Evolutionary conservation across 2,888 invertebrate species (phyloP).

Genomic region (Oxytorus armatus): DNA sequence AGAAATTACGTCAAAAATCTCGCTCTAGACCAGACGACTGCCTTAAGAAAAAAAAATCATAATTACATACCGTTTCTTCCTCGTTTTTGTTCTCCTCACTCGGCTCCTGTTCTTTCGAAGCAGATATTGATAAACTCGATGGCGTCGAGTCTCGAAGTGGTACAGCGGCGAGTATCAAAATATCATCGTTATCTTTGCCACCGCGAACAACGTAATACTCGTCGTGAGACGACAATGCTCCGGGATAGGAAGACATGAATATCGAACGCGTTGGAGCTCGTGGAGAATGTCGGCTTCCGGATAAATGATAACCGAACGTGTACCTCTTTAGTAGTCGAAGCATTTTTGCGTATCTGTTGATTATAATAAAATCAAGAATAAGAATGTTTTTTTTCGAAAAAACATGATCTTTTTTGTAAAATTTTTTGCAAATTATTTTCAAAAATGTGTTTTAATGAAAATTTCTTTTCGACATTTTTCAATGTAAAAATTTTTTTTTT

Average conservation of each 20-base stretch:
- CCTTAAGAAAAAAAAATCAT: not conserved
- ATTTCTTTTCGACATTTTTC: too few relatives aligned
- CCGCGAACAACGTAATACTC: slow-evolving; percentile 90
- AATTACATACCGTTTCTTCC: slow-evolving; percentile 25
- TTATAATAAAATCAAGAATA: not conserved
- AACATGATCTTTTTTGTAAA: not conserved
- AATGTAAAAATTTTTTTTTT: too few relatives aligned
- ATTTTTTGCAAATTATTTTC: too few relatives aligned
- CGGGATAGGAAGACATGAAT: slow-evolving; percentile 94
- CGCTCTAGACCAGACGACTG: too few relatives aligned
- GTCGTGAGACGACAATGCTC: slow-evolving; percentile 92
- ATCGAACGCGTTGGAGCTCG: slow-evolving; percentile 89
- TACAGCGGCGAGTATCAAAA: slow-evolving; percentile 90
- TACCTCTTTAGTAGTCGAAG: slow-evolving; percentile 93
- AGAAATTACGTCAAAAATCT: too few relatives aligned
- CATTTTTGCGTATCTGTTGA: slow-evolving; percentile 91
- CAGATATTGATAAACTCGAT: not conserved
- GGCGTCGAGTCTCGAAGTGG: slow-evolving; percentile 86
- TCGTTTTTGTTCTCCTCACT: slow-evolving; percentile 19
- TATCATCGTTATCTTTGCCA: slow-evolving; percentile 81
- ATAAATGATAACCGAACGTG: slow-evolving; percentile 90
- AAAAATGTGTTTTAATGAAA: too few relatives aligned
- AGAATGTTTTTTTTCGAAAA: not conserved
- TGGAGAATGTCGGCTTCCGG: slow-evolving; percentile 84
- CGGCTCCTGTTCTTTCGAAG: slow-evolving; percentile 37